Conservation (phyloP, 2,888 invertebrate species). For the Tanypteryx hageni region DNA sequence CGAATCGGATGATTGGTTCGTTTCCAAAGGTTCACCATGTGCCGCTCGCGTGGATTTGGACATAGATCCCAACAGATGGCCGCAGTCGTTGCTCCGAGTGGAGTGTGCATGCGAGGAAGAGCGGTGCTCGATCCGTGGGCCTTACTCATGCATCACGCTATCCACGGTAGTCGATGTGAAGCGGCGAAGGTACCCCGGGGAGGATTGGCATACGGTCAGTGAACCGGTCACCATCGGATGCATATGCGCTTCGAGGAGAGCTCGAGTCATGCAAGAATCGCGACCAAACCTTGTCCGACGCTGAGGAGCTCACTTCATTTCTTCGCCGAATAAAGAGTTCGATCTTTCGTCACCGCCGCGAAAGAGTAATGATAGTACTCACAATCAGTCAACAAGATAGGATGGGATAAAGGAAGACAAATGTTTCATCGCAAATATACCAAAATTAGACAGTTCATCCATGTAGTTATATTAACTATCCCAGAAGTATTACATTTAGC, state of each 20-base stretch:
- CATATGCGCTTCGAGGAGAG: conserved; percentile 55
- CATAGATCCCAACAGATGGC: conserved; percentile 59
- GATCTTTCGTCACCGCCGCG: not conserved
- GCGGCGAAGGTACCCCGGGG: not conserved
- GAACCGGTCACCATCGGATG: conserved; percentile 51
- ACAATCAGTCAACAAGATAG: too few relatives aligned
- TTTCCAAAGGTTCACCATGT: conserved; percentile 33
- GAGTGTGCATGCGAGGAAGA: conserved; percentile 64
- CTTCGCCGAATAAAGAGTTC: not conserved
- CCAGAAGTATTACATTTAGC: too few relatives aligned
- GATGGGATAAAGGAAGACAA: too few relatives aligned
- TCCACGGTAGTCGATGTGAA: conserved; percentile 5
- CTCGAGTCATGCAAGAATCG: not conserved
- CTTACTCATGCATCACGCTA: conserved; percentile 63
- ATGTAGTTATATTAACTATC: too few relatives aligned
- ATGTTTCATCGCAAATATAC: too few relatives aligned
- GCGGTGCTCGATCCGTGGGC: conserved; percentile 55
- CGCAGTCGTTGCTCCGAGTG: conserved; percentile 53
- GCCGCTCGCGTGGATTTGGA: conserved; percentile 36
- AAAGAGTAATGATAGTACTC: not conserved
- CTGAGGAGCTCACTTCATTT: not conserved
- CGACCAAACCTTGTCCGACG: conserved; percentile 31
- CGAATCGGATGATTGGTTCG: conserved; percentile 43
- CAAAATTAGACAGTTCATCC: too few relatives aligned
- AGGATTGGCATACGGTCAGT: conserved; percentile 14